Conservation (phyloP, 2,797 vertebrate genomes). For the Telmatherina bonti region DNA sequence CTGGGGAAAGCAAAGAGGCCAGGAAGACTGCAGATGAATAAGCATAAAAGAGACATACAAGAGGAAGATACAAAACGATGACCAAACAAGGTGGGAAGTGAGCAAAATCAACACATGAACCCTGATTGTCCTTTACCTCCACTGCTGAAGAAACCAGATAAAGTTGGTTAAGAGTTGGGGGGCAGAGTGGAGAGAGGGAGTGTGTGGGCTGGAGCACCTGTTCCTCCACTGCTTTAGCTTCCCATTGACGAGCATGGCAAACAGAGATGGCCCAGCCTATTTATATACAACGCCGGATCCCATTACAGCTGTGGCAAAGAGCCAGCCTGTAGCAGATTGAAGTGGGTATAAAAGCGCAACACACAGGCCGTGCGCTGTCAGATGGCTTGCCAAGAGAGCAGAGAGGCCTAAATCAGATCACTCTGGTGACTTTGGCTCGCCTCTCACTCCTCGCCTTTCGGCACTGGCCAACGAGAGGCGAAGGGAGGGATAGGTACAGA, state of each 20-base stretch:
- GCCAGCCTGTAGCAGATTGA: slow-evolving; percentile 74
- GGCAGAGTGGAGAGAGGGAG: slow-evolving; percentile 3
- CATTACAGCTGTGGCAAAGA: slow-evolving; percentile 72
- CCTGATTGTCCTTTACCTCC: slow-evolving; percentile 5
- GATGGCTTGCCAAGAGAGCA: slow-evolving; percentile 61
- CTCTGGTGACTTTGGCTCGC: slow-evolving; percentile 61
- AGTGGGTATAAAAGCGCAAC: slow-evolving; percentile 72
- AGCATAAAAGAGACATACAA: slow-evolving; percentile 28
- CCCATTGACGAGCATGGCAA: slow-evolving; percentile 75
- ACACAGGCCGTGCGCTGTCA: slow-evolving; percentile 56
- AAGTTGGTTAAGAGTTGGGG: slow-evolving; percentile 7
- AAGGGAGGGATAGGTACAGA: slow-evolving; percentile 19
- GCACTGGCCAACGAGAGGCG: slow-evolving; percentile 15
- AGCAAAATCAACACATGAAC: not conserved
- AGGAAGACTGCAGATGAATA: slow-evolving; percentile 18
- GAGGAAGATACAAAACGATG: not conserved
- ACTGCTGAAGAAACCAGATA: slow-evolving; percentile 47
- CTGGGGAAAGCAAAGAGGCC: slow-evolving; percentile 61
- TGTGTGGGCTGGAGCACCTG: slow-evolving; percentile 70
- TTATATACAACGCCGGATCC: slow-evolving; percentile 76
- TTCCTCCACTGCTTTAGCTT: slow-evolving; percentile 69
- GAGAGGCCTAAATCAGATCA: slow-evolving; percentile 64
- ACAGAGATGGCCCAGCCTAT: slow-evolving; percentile 69
- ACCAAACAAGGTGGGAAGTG: not conserved
- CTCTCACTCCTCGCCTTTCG: slow-evolving; percentile 39